phyloP scores from a whole-genome alignment of 2,113 vertebrate genomes.

The Campylomormyrus numenius region DNA sequence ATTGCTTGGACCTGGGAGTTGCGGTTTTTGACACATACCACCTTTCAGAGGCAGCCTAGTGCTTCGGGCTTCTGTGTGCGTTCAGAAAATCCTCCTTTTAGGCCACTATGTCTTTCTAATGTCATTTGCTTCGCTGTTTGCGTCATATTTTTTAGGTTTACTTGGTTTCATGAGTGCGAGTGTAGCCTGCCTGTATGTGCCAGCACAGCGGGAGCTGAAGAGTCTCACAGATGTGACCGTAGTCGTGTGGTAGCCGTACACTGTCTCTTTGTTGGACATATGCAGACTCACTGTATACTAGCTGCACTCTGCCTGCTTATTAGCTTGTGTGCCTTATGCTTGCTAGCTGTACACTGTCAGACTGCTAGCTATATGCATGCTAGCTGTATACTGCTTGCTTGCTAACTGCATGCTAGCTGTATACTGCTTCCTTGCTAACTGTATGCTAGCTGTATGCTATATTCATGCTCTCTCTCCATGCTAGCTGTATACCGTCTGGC shows the following conservation, averaged over 20 bases:
- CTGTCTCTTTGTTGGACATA: neutral
- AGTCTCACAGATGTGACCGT: neutral
- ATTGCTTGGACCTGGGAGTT: slow-evolving; percentile 43
- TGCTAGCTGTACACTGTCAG: neutral
- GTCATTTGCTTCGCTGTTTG: neutral
- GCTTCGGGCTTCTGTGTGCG: neutral
- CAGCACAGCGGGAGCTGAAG: neutral
- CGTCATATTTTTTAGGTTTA: neutral
- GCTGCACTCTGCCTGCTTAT: slow-evolving; percentile 12
- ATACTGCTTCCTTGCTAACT: neutral
- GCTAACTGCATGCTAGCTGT: slow-evolving; percentile 24
- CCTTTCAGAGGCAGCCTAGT: slow-evolving; percentile 74
- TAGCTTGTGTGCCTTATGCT: neutral
- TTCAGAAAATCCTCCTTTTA: neutral
- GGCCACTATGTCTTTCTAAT: too few relatives aligned
- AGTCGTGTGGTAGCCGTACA: neutral
- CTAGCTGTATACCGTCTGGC: neutral
- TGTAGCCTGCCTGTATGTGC: neutral
- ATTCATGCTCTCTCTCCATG: neutral
- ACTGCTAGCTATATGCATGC: neutral
- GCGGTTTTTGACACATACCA: neutral
- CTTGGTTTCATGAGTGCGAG: neutral
- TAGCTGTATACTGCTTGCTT: neutral
- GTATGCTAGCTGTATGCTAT: neutral
- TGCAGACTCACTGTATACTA: slow-evolving; percentile 29